Evolutionary conservation across 2,113 vertebrate genomes (phyloP), one percentile per base, ranked within the genome.

Genomic region (Gallinago jamesoni): DNA sequence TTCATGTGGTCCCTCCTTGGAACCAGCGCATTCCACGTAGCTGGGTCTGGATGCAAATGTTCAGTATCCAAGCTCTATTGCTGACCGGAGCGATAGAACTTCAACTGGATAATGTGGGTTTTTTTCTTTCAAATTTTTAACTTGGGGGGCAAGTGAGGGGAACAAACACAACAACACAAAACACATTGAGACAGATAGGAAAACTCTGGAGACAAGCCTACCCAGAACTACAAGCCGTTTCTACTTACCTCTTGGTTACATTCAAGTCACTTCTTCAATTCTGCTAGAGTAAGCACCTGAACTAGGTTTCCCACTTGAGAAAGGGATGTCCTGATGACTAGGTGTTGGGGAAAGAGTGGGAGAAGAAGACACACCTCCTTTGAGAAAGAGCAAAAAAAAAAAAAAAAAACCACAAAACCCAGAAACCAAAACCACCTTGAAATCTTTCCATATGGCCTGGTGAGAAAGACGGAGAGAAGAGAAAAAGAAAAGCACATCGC

Each of bases 131-230:
- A 14, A 6, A 7, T 33, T 76, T 88, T 69, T 39, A 67, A 57
- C 1, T 0, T 0, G 2, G 6, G 2, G 14, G 2, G 2, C 19
- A 21, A 21, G 50, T 14, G 13, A 14, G 24, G 8, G 27, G 52
- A 55, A 55, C 47, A 48, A 21, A 48, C 52, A 53, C 52, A 17
- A 17, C 13, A 17, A 11, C 53, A 55, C 28, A 50, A 3, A 8
- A 31, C 18, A 77, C 19, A 52, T 3, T 31, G 47, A 70, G 15
- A 52, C 1, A 2, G 37, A 30, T 13, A 60, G n/a, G 33, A 33
- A 64, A 90, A 83, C 19, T 63, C 33, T 82, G 75, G 28, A 84
- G 10, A 78, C 12, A 60, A 85, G 52, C 15, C 7, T 35, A 57
- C 9, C 6, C 35, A 68, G 7, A 89, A 39, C 33, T 72, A 52